These are phyloP conservation scores for Gulo gulo DNA, from an alignment of 2,113 vertebrate genomes.

Conservation along the genomic window DNA sequence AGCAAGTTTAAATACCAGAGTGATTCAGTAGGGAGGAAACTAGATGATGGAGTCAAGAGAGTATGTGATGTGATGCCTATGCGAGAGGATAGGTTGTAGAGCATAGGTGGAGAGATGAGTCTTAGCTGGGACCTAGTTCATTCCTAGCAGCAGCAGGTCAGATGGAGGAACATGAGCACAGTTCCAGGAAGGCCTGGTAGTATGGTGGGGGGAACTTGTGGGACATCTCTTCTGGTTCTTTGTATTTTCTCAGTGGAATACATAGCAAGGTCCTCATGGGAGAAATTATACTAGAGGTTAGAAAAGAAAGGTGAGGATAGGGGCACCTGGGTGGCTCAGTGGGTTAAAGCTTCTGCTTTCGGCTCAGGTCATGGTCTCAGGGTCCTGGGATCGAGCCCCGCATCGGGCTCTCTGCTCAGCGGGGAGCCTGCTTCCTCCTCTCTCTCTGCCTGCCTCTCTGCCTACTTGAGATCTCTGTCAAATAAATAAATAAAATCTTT, in stretches of 20 bases:
- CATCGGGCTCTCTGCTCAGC: too few relatives aligned
- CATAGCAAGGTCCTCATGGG: neutral
- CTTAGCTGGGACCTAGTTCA: neutral
- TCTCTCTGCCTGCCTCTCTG: too few relatives aligned
- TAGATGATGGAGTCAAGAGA: neutral
- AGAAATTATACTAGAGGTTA: neutral
- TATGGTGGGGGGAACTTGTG: neutral
- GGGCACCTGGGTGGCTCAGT: too few relatives aligned
- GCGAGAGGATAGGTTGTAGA: neutral
- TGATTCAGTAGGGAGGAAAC: neutral
- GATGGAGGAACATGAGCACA: neutral
- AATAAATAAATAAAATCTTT: too few relatives aligned
- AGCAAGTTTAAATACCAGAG: neutral
- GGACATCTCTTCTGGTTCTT: conserved; percentile 3
- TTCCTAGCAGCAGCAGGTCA: neutral
- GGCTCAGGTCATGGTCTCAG: too few relatives aligned
- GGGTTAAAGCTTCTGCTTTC: too few relatives aligned
- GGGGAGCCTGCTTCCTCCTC: too few relatives aligned
- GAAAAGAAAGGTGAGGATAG: neutral
- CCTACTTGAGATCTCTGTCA: too few relatives aligned
- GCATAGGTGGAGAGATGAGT: neutral
- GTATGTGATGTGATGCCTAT: neutral
- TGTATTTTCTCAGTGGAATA: neutral
- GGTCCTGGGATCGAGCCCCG: too few relatives aligned
- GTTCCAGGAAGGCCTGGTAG: neutral